These are phyloP conservation scores for Zaprionus lineosus DNA, from an alignment of 2,888 invertebrate species.

Conservation along the genomic window DNA sequence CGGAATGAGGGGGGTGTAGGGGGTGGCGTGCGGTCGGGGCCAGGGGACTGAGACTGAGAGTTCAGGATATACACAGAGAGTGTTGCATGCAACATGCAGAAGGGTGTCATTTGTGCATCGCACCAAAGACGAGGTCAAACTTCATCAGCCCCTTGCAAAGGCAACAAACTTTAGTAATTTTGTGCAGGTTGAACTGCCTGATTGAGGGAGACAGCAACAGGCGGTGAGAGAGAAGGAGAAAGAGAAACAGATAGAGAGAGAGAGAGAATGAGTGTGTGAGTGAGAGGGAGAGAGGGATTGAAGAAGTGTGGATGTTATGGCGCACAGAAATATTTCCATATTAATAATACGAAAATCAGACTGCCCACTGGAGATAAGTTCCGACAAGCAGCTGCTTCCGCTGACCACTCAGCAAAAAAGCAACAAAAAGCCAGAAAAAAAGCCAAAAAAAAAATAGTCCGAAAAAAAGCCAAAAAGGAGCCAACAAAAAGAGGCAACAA, in stretches of 20 bases:
- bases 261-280: neutral
- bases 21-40: too few relatives aligned
- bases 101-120: neutral
- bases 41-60: neutral
- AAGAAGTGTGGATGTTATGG: conserved; percentile 6
- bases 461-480: too few relatives aligned
- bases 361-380: neutral
- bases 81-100: neutral
- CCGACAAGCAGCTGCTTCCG: neutral
- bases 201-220: too few relatives aligned
- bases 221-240: too few relatives aligned
- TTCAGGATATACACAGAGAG: neutral
- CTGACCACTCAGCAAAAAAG: too few relatives aligned
- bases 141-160: conserved; percentile 30
- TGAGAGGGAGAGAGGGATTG: neutral
- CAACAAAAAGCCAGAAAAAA: too few relatives aligned
- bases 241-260: too few relatives aligned
- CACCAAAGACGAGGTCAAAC: conserved; percentile 34
- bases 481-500: too few relatives aligned
- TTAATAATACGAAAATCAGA: conserved; percentile 24
- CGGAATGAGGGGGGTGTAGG: neutral
- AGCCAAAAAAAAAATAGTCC: too few relatives aligned
- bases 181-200: conserved; percentile 22
- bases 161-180: conserved; percentile 39
- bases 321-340: conserved; percentile 27